These are phyloP conservation scores for Limanda limanda DNA, from an alignment of 2,113 vertebrate genomes.

Conservation along the genomic window DNA sequence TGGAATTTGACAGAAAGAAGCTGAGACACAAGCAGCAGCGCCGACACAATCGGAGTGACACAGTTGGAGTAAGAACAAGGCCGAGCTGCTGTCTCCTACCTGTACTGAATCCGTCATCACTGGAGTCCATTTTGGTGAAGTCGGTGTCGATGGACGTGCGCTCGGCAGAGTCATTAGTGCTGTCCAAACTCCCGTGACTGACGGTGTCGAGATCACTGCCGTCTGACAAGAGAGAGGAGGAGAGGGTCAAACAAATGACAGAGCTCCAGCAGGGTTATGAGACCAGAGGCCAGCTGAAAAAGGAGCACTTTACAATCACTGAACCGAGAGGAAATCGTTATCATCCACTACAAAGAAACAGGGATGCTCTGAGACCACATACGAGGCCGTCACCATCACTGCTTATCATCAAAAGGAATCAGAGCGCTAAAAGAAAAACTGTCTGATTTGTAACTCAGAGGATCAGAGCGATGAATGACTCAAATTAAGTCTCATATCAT, in stretches of 20 bases:
- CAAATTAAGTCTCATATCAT: neutral
- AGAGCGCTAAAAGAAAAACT: neutral
- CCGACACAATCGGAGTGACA: neutral
- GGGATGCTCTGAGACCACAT: constrained; percentile 17
- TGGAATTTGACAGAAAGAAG: neutral
- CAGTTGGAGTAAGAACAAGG: neutral
- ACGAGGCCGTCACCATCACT: neutral
- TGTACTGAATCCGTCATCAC: constrained; percentile 90
- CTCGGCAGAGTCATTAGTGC: constrained; percentile 86
- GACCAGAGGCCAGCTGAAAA: constrained; percentile 1
- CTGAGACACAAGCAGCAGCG: neutral
- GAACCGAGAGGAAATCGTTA: constrained; percentile 6
- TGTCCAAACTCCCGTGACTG: constrained; percentile 90
- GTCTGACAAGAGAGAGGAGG: constrained; percentile 76
- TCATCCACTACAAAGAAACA: constrained; percentile 10
- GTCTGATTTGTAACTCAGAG: constrained; percentile 19
- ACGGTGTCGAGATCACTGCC: constrained; percentile 89
- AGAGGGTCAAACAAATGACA: constrained; percentile 28
- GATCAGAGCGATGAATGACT: neutral
- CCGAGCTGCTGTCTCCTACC: constrained; percentile 66
- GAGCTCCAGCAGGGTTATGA: neutral
- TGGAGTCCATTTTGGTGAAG: constrained; percentile 88
- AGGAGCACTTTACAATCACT: neutral
- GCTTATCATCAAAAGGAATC: neutral
- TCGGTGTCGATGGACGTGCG: constrained; percentile 85